phyloP scores from a whole-genome alignment of 1,140 invertebrate species.

The Drosophila micromelanica region DNA sequence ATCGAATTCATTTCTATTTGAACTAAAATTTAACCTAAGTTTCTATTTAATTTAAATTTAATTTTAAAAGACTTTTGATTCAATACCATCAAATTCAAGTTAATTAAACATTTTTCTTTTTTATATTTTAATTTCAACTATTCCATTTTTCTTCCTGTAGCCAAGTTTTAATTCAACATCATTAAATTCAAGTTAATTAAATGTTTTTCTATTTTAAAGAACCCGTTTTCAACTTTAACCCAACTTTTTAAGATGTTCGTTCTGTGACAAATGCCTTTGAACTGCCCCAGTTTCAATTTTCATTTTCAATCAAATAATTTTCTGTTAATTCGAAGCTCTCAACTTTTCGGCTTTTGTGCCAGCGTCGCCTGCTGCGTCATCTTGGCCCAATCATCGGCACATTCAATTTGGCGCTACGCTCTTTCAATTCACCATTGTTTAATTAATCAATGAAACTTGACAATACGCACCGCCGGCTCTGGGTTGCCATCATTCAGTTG shows the following conservation, averaged over 20 bases:
- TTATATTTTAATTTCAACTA: background rate
- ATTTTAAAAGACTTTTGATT: too few relatives aligned
- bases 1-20: background rate
- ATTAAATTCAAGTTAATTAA: too few relatives aligned
- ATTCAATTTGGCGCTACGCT: slow-evolving; percentile 34
- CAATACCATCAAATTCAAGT: too few relatives aligned
- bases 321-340: slow-evolving; percentile 10
- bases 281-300: slow-evolving; percentile 13
- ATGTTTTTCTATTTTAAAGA: too few relatives aligned
- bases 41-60: too few relatives aligned
- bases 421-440: slow-evolving; percentile 27
- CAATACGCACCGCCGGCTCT: slow-evolving; percentile 40
- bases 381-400: slow-evolving; percentile 22
- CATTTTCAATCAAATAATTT: slow-evolving; percentile 9
- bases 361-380: slow-evolving; percentile 45
- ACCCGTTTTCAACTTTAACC: slow-evolving; percentile 5
- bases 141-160: too few relatives aligned
- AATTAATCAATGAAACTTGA: slow-evolving; percentile 48
- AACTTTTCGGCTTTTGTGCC: slow-evolving; percentile 4
- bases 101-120: too few relatives aligned
- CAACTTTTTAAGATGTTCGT: slow-evolving; percentile 25
- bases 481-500: slow-evolving; percentile 17
- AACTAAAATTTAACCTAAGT: too few relatives aligned
- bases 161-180: too few relatives aligned
- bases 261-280: slow-evolving; percentile 62